A percentile compares a stretch with the other conserved stretches of the same genome.
Conservation (phyloP, 2,113 vertebrate species). For the Vanacampus margaritifer region DNA sequence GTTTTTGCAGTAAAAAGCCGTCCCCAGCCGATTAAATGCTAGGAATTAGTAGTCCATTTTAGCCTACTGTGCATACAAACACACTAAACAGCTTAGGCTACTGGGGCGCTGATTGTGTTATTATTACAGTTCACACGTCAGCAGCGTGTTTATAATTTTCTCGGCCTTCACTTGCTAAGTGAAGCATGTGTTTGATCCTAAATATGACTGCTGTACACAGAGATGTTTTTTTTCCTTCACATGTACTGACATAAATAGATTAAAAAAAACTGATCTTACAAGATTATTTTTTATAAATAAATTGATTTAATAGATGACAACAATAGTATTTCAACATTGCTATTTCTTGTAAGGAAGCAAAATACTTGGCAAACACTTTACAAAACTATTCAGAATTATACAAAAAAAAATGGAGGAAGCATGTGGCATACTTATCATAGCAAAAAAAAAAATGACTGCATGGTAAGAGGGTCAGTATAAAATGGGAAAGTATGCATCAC, state of each 20-base stretch:
- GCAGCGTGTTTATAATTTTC: constrained; percentile 41
- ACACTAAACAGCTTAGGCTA: constrained; percentile 67
- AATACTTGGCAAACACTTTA: constrained; percentile 66
- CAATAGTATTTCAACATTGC: constrained; percentile 67
- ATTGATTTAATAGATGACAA: constrained; percentile 73
- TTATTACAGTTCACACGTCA: constrained; percentile 67
- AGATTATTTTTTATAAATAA: constrained; percentile 67
- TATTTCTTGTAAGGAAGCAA: constrained; percentile 69
- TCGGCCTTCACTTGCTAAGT: constrained; percentile 13
- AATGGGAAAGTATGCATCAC: constrained; percentile 51
- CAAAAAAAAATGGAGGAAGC: constrained; percentile 63
- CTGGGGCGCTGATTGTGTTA: constrained; percentile 59
- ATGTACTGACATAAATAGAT: background rate
- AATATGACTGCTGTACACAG: constrained; percentile 13
- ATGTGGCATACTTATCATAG: constrained; percentile 62
- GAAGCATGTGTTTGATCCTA: constrained; percentile 4
- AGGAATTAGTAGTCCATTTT: constrained; percentile 79
- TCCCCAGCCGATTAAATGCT: constrained; percentile 77
- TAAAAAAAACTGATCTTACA: constrained; percentile 13
- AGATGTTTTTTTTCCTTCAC: background rate
- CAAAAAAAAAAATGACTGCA: constrained; percentile 58
- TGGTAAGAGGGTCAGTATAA: constrained; percentile 66
- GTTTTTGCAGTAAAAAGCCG: constrained; percentile 67
- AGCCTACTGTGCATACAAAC: constrained; percentile 68
- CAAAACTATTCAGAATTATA: constrained; percentile 70